phyloP scores from a whole-genome alignment of 2,888 invertebrate genomes.

The Clitarchus hookeri region DNA sequence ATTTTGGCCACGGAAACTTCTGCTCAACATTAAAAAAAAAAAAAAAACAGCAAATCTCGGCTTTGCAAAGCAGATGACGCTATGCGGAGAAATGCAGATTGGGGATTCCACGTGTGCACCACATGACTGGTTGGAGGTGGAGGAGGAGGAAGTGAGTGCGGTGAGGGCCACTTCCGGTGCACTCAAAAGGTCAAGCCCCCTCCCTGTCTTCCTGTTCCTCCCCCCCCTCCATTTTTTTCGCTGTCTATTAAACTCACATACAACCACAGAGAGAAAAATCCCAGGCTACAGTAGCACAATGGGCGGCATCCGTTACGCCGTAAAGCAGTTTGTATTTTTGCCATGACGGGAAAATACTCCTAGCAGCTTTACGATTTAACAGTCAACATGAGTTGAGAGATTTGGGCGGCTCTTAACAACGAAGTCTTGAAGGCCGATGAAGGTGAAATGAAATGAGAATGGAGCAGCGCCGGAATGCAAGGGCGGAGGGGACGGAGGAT shows the following conservation, averaged over 20 bases:
- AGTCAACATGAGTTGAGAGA: no score
- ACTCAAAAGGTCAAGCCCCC: neutral
- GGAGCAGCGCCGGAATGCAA: no score
- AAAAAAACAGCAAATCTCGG: neutral
- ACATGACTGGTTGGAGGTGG: neutral
- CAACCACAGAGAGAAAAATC: neutral
- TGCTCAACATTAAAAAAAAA: no score
- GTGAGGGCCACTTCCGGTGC: neutral
- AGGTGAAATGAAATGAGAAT: no score
- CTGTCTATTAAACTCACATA: neutral
- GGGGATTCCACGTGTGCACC: neutral
- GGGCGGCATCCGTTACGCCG: neutral
- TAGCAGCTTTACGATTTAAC: no score
- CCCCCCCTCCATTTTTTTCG: neutral
- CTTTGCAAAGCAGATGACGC: neutral
- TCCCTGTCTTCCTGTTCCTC: neutral
- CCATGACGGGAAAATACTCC: no score
- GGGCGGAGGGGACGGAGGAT: no score
- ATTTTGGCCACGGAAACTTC: no score
- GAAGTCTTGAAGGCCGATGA: no score
- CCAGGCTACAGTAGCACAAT: neutral
- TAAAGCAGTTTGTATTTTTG: no score
- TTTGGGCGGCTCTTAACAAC: no score
- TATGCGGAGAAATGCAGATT: neutral
- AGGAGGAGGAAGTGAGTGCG: slow-evolving; percentile 3